A percentile compares a stretch with the other conserved stretches of the same genome.
Evolutionary conservation across 2,113 vertebrate genomes (phyloP).

Genomic region (Halichoerus grypus): DNA sequence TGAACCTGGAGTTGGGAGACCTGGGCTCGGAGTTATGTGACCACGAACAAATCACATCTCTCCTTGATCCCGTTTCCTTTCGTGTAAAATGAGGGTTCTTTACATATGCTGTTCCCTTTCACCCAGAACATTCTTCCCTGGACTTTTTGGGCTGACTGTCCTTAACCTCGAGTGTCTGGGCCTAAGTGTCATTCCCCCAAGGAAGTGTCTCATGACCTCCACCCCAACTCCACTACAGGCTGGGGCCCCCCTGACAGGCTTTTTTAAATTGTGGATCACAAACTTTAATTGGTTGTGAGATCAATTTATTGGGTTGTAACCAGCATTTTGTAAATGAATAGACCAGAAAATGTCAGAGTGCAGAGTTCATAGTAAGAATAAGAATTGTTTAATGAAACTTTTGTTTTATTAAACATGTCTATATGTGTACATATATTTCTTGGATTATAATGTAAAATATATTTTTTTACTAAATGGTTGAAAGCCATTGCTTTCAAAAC

Average conservation of each 20-base stretch:
- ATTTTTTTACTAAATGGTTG: constrained; percentile 36
- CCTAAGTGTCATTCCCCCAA: not conserved
- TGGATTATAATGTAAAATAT: constrained; percentile 12
- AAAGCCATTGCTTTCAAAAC: constrained; percentile 56
- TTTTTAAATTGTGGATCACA: not conserved
- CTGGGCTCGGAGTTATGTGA: not conserved
- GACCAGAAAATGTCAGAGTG: constrained; percentile 23
- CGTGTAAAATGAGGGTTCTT: not conserved
- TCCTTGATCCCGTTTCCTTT: constrained; percentile 23
- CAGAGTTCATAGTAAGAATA: not conserved
- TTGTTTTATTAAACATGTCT: not conserved
- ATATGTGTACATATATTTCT: not conserved
- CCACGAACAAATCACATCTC: not conserved
- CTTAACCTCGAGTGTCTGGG: not conserved
- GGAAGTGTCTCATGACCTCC: not conserved
- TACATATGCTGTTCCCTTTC: not conserved
- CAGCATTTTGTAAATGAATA: constrained; percentile 37
- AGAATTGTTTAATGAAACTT: constrained; percentile 42
- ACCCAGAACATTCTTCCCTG: not conserved
- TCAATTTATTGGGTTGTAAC: not conserved
- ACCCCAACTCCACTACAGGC: not conserved
- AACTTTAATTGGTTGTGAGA: not conserved
- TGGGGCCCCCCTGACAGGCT: not conserved
- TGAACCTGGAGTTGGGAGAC: not conserved
- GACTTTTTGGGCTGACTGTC: not conserved